Base-by-base conservation (phyloP, 2,113 vertebrate species). In the Acanthochromis polyacanthus region DNA sequence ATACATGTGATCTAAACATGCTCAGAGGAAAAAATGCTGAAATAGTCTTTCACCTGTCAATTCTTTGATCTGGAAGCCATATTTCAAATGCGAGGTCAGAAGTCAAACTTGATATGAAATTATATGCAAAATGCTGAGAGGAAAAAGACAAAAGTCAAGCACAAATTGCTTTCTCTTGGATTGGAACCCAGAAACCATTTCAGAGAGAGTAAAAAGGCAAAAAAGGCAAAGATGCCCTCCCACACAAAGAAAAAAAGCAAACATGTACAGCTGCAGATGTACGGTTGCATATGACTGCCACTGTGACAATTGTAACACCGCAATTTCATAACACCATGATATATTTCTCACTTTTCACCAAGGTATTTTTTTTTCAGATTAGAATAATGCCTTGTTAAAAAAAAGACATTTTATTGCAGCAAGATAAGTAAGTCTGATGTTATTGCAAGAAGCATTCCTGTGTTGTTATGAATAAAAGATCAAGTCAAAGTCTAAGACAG, bases 141-240 rank as follows among this genome's bases (percentile, higher is more conserved):
- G 53, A 70, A 71, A 78, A 76, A 77, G 48, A 82, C 43, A 84
- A 63, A 84, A 82, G 75, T 81, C 62, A 40, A 85, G 75, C 23
- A 28, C 36, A 83, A 77, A 83, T 71, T 69, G 80, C 30, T 82
- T 78, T 82, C 38, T 70, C 48, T 87, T 82, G 62, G 73, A 79
- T 68, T 64, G 76, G 46, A 82, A 80, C 53, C 73, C 82, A 71
- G 61, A 77, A 81, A 71, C 15, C 25, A 55, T 82, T 88, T 82
- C 71, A 73, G 57, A 72, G 23, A 58, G 73, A 80, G 60, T 36
- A 71, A 19, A 53, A 72, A 73, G 78, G 40, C 53, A 59, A 66
- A 15, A 68, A 74, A 86, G 86, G 72, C 80, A 87, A 80, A 85
- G 67, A 83, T 62, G 32, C 52, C 83, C 82, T 88, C 88, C 92